Evolutionary conservation across 2,888 invertebrate genomes (phyloP), one percentile per base, ranked within the genome.

Genomic region (Corbicula japonica): DNA sequence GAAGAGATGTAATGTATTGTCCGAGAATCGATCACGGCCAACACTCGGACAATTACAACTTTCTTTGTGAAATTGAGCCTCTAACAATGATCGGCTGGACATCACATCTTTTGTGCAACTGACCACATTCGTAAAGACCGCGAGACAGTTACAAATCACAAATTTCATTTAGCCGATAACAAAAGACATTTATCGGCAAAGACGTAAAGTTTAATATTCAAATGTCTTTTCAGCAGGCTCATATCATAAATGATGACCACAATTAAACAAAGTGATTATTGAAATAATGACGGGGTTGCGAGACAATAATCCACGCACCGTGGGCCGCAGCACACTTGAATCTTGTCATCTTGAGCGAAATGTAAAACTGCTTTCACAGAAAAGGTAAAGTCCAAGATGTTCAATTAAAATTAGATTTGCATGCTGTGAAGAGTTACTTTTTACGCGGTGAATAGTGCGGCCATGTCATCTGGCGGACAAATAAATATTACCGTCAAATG

Each of bases 201-300:
- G 76, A 80, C 70, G 83, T 77, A 83, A 83, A 83, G 76, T 83
- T 83, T 80, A 80, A 83, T 83, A 80, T 83, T 83, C 83, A 80
- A 83, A 80, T 77, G 76, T 78, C 77, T 80, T 80, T 78, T 76
- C 73, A 76, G 65, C 66, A 52, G 73, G 48, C 77, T 75, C 77
- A 77, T 73, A 76, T 78, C 76, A 78, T 80, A 83, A 80, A 78
- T 78, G 80, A 83, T 75, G 80, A 78, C 78, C 66, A 83, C 71
- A 69, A 68, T 83, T 83, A 83, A 80, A 83, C 83, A 77, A 83
- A 83, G 83, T 68, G 82, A 82, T 72, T 77, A 77, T 75, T 52
- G 69, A 75, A 71, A 75, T 78, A 82, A 82, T 79, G 66, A 80
- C 46, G 60, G 78, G 83, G 73, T 52, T 30, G 70, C 60, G 52